Evolutionary conservation across 2,888 invertebrate species (phyloP), one percentile per base, ranked within the genome.

Genomic region (Synergus itoensis): DNA sequence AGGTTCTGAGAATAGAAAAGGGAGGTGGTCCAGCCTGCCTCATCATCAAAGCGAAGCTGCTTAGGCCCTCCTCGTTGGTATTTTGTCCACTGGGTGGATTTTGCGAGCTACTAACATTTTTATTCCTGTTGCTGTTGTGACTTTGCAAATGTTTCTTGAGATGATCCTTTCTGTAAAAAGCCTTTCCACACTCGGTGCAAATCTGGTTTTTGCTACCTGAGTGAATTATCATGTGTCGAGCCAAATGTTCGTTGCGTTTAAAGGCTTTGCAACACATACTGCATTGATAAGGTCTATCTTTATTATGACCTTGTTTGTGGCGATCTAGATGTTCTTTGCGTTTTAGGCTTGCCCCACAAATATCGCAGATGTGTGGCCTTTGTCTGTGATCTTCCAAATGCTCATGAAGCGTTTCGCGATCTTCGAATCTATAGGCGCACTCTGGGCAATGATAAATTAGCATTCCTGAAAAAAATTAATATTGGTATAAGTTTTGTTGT

Each of bases 171-270:
- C 96, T 93, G 90, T 96, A 96, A 92, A 96, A 96, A 53, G 96
- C 96, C 77, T 89, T 89, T 64, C 96, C 96, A 87, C 96, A 96
- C 89, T 96, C 95, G 16, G 93, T 94, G 91, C 96, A 96, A 85
- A 96, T 94, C 92, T 97, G 96, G 78, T 96, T 96, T 93, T 97
- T 97, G 91, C 96, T 95, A 65, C 97, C 97, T 57, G 96, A 96
- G 92, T 97, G 97, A 89, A 96, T 97, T 86, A 97, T 96, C 89
- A 95, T 95, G 92, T 97, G 97, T 83, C 97, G 94, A 90, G 96
- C 96, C 87, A 97, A 94, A 88, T 97, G 97, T 89, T 97, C 97
- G 87, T 96, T 95, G 53, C 97, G 94, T 92, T 97, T 96, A 93
- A 96, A 96, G 7, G 95, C 96, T 92, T 97, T 96, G 91, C 95